Percentiles rank a stretch among this genome's conserved stretches.
These are phyloP conservation scores for Ophioninae sp. DNA, from an alignment of 2,888 invertebrate species.

Conservation along the genomic window DNA sequence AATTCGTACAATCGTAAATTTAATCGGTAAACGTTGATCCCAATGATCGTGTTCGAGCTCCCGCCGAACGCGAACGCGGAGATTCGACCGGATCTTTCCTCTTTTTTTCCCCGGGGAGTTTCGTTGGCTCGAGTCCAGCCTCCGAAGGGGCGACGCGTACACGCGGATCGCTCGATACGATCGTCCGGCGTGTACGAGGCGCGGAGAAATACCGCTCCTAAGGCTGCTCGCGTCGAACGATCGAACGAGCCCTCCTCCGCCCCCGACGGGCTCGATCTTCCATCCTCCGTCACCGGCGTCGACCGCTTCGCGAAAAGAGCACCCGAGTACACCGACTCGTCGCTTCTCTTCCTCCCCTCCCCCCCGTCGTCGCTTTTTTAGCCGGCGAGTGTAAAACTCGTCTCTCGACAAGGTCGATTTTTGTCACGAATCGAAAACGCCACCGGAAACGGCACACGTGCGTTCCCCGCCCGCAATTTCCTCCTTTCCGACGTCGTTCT, in stretches of 20 bases:
- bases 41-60: conserved; percentile 46
- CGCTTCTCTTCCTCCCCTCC: background rate
- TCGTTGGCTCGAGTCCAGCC: conserved; percentile 8
- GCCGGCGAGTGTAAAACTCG: background rate
- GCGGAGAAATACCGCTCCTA: conserved; percentile 47
- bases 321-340: no score
- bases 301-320: no score
- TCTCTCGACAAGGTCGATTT: background rate
- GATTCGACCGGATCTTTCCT: conserved; percentile 52
- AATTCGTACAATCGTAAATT: no score
- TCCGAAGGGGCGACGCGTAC: conserved; percentile 76
- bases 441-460: background rate
- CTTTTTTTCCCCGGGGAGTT: conserved; percentile 54
- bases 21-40: background rate
- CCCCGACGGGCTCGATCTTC: no score
- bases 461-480: background rate
- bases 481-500: no score
- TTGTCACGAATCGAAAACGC: background rate
- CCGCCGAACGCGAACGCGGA: conserved; percentile 53
- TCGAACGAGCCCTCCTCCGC: no score
- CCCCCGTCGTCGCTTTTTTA: conserved; percentile 10
- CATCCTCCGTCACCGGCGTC: no score
- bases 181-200: conserved; percentile 72
- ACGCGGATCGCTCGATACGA: conserved; percentile 75
- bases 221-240: no score